phyloP scores from a whole-genome alignment of 2,797 vertebrate genomes.

The Meriones psammophilus region DNA sequence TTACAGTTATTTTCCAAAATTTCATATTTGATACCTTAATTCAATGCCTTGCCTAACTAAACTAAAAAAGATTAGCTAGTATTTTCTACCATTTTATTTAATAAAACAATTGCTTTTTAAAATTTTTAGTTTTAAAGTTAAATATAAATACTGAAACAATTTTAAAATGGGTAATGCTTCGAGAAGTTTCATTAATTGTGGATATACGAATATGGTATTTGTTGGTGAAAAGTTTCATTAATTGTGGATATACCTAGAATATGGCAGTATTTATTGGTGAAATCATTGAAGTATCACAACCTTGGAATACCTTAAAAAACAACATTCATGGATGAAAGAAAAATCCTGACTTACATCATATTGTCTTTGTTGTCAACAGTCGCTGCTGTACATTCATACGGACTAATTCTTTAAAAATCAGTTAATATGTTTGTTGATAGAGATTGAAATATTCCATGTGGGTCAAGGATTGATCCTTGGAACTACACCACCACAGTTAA shows the following conservation, averaged over 20 bases:
- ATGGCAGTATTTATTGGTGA: background rate
- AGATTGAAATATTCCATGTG: background rate
- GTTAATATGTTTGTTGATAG: background rate
- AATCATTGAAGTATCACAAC: background rate
- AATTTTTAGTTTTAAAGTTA: background rate
- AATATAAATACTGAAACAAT: background rate
- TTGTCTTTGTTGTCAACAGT: background rate
- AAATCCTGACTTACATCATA: background rate
- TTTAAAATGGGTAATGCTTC: background rate
- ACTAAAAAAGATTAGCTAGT: background rate
- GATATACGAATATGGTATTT: background rate
- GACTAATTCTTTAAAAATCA: background rate
- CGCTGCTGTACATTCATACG: background rate
- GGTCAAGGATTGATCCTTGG: no score
- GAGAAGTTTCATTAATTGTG: background rate
- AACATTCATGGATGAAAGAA: background rate
- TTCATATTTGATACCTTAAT: background rate
- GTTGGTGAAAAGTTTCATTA: background rate
- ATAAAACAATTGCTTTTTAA: background rate
- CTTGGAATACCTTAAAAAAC: background rate
- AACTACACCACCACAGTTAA: rapidly evolving
- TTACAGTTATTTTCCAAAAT: background rate
- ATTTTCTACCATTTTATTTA: background rate
- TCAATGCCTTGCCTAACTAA: background rate
- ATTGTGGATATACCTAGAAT: background rate